Conservation (phyloP, 2,888 invertebrate species). For the Lymantria dispar region DNA sequence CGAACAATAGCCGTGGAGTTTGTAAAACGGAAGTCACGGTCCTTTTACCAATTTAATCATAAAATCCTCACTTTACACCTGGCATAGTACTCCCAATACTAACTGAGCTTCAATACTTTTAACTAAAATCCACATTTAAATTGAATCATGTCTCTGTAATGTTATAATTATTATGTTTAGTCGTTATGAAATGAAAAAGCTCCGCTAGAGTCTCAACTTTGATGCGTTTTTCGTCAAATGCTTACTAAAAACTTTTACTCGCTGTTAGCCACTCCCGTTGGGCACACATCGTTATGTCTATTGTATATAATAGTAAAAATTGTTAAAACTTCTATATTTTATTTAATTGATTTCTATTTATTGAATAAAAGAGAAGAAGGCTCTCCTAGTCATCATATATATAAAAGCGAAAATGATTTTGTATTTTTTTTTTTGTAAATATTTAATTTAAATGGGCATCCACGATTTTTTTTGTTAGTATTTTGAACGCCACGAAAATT, state of each 20-base stretch:
- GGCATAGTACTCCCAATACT: slow-evolving; percentile 27
- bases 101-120: slow-evolving; percentile 38
- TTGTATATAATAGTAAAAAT: not conserved
- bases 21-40: slow-evolving; percentile 35
- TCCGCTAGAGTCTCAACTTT: slow-evolving; percentile 45
- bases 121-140: slow-evolving; percentile 1
- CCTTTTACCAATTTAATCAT: slow-evolving; percentile 30
- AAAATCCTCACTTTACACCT: slow-evolving; percentile 37
- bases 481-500: too few species aligned
- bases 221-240: slow-evolving; percentile 36
- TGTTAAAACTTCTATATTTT: not conserved
- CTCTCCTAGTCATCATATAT: slow-evolving; percentile 1
- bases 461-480: too few species aligned
- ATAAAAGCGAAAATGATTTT: too few species aligned
- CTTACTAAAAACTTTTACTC: slow-evolving; percentile 28
- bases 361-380: not conserved
- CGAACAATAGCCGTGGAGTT: slow-evolving; percentile 25
- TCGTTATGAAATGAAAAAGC: slow-evolving; percentile 19
- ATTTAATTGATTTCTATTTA: slow-evolving; percentile 1
- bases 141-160: not conserved
- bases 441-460: too few species aligned
- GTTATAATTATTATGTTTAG: too few species aligned
- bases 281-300: slow-evolving; percentile 10
- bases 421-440: too few species aligned
- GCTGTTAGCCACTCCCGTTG: slow-evolving; percentile 39